Evolutionary conservation across 1,140 invertebrate genomes (phyloP).

Genomic region (Cherax quadricarinatus): DNA sequence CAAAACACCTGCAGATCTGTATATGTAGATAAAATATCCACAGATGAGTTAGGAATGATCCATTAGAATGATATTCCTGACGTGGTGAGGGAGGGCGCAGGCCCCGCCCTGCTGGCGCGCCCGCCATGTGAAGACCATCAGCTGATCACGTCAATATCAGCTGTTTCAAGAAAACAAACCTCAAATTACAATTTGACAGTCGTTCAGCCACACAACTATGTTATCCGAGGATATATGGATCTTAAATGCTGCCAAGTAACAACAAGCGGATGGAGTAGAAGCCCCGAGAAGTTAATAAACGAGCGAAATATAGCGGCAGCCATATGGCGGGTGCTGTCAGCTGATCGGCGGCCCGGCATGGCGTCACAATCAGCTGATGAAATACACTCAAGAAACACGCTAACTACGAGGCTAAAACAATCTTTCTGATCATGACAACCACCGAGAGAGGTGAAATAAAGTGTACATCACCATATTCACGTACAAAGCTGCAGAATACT

Average conservation of each 20-base stretch:
- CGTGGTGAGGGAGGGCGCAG: background rate
- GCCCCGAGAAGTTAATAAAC: conserved; percentile 15
- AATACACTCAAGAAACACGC: conserved; percentile 31
- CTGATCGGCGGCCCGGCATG: conserved; percentile 69
- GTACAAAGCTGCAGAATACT: background rate
- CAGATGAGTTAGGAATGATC: background rate
- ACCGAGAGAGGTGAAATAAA: conserved; percentile 27
- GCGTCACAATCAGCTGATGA: conserved; percentile 70
- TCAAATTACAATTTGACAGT: background rate
- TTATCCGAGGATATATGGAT: background rate
- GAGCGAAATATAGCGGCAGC: conserved; percentile 53
- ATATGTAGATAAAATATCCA: background rate
- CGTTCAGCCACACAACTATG: background rate
- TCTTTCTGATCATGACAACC: conserved; percentile 38
- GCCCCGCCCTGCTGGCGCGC: conserved; percentile 59
- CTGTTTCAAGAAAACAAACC: conserved; percentile 69
- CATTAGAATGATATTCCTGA: background rate
- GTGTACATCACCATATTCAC: background rate
- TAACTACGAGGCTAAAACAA: background rate
- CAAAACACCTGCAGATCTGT: background rate
- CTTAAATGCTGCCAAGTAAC: background rate
- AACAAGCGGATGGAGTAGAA: background rate
- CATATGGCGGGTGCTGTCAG: conserved; percentile 66
- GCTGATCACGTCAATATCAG: conserved; percentile 72
- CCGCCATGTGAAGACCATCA: conserved; percentile 67